These are phyloP conservation scores for Acronicta alni DNA, from an alignment of 2,888 invertebrate species.

Conservation along the genomic window DNA sequence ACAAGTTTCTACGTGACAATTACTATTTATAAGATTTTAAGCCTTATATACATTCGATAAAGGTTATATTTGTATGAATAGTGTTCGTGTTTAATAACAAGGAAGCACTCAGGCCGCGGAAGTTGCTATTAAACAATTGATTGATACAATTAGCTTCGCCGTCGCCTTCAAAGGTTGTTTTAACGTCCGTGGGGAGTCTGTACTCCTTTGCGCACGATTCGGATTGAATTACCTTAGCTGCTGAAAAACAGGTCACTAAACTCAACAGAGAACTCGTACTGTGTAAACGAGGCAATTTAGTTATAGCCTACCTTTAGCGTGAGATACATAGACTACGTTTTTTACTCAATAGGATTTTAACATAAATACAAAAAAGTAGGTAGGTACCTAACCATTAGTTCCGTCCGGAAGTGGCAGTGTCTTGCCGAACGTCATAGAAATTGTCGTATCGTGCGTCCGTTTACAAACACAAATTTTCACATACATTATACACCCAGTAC, in stretches of 20 bases:
- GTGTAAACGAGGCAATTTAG: not conserved
- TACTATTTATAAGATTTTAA: not conserved
- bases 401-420: too few species aligned
- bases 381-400: too few species aligned
- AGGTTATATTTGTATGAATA: conserved; percentile 3
- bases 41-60: not conserved
- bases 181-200: not conserved
- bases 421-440: too few species aligned
- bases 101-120: conserved; percentile 41
- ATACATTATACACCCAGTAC: too few species aligned
- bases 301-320: not conserved
- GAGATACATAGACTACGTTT: too few species aligned
- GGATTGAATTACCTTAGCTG: too few species aligned
- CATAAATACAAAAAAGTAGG: too few species aligned
- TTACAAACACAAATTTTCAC: too few species aligned
- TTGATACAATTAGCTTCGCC: conserved; percentile 42
- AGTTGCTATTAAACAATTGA: conserved; percentile 47
- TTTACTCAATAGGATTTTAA: too few species aligned
- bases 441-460: too few species aligned
- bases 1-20: not conserved
- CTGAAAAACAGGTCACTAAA: not conserved
- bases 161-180: conserved; percentile 4
- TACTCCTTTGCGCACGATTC: not conserved
- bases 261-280: not conserved
- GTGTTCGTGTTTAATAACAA: conserved; percentile 17